Conservation (phyloP, 2,797 vertebrate species). For the Notoglanidium macrostoma region DNA sequence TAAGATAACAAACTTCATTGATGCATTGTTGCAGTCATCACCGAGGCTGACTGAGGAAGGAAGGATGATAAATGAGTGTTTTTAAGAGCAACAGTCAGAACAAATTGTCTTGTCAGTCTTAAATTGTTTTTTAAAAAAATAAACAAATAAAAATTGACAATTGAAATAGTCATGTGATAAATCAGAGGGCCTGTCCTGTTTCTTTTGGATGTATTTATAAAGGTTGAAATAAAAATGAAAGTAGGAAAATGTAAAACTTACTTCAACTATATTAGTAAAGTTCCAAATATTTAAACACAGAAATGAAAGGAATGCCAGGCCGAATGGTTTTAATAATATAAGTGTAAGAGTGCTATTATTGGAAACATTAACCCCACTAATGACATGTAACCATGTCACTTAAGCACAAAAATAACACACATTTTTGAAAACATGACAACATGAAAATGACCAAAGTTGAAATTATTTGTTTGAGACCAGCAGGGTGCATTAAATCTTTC, state of each 20-base stretch:
- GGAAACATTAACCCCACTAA: neutral
- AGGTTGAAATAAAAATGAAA: too few species aligned
- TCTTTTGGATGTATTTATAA: neutral
- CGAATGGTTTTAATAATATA: neutral
- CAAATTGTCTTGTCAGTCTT: neutral
- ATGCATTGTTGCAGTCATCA: neutral
- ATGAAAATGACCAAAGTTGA: neutral
- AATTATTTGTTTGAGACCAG: neutral
- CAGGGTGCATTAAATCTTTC: neutral
- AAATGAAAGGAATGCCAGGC: neutral
- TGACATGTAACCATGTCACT: neutral
- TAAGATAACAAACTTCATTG: neutral
- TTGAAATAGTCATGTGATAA: slow-evolving; percentile 2
- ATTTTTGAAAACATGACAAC: neutral
- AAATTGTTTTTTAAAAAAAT: too few species aligned
- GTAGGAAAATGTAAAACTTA: neutral
- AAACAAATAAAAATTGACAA: too few species aligned
- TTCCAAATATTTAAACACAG: neutral
- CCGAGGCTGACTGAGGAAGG: slow-evolving; percentile 7
- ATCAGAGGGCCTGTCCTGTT: neutral
- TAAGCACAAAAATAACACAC: neutral
- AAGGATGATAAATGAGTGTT: slow-evolving; percentile 23
- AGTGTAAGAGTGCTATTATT: neutral
- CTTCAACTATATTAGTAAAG: neutral
- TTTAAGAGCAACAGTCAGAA: slow-evolving; percentile 33